These are phyloP conservation scores for Pseudochromis fuscus DNA, from an alignment of 2,797 vertebrate genomes.

Conservation along the genomic window DNA sequence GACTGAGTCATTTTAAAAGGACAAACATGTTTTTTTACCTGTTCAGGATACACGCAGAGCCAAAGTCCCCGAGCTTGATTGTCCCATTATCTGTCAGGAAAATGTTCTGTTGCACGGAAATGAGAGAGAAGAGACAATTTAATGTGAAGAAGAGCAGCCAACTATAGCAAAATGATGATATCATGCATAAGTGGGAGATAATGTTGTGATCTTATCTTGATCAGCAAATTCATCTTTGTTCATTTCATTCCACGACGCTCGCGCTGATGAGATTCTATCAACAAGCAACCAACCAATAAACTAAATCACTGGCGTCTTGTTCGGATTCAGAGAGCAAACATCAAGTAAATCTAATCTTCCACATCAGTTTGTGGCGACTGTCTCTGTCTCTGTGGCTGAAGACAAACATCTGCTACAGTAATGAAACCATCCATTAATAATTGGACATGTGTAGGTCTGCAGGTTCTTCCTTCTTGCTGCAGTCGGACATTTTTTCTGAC, in stretches of 20 bases:
- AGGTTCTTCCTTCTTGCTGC: too few relatives aligned
- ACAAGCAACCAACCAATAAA: slow-evolving; percentile 30
- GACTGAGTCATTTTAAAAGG: too few relatives aligned
- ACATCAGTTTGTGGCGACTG: too few relatives aligned
- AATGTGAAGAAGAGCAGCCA: slow-evolving; percentile 28
- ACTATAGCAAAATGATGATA: slow-evolving; percentile 18
- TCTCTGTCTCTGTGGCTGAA: too few relatives aligned
- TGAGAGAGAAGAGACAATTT: slow-evolving; percentile 44
- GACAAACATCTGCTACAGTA: too few relatives aligned
- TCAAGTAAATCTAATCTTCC: not conserved
- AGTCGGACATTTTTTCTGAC: too few relatives aligned
- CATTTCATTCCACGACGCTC: slow-evolving; percentile 40
- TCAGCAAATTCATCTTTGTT: slow-evolving; percentile 46
- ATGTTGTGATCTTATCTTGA: slow-evolving; percentile 32
- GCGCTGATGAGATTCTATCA: slow-evolving; percentile 46
- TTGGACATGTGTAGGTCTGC: too few relatives aligned
- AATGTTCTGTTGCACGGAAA: slow-evolving; percentile 88
- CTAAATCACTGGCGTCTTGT: slow-evolving; percentile 17
- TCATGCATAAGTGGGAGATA: slow-evolving; percentile 35
- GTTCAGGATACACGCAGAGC: slow-evolving; percentile 91
- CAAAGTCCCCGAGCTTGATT: slow-evolving; percentile 95
- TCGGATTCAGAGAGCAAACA: slow-evolving; percentile 5
- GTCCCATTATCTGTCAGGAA: slow-evolving; percentile 90
- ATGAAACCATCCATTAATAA: not conserved
- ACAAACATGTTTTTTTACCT: slow-evolving; percentile 77